Evolutionary conservation across 2,888 invertebrate species (phyloP).

Genomic region (Rotaria magnacalcarata): DNA sequence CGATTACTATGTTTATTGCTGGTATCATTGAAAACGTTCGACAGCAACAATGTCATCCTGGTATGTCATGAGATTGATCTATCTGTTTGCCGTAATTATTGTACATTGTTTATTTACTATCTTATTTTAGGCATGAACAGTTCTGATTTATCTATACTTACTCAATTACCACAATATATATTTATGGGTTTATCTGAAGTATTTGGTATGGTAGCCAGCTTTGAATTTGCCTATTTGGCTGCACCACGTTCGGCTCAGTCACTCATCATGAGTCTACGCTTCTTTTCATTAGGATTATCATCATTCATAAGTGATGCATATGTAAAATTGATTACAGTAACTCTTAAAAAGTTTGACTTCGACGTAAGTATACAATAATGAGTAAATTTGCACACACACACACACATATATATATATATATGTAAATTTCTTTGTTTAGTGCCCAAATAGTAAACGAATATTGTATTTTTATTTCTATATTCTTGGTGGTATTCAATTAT

Average conservation of each 20-base stretch:
- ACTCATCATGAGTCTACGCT: conserved; percentile 62
- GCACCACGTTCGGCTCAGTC: conserved; percentile 61
- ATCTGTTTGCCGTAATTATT: neutral
- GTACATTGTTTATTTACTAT: neutral
- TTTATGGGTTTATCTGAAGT: conserved; percentile 62
- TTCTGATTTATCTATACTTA: conserved; percentile 60
- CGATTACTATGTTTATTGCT: conserved; percentile 36
- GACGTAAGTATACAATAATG: neutral
- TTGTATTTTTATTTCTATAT: neutral
- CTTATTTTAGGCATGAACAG: conserved; percentile 50
- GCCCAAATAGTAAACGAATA: neutral
- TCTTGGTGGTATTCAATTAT: neutral
- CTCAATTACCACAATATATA: conserved; percentile 62
- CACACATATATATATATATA: neutral
- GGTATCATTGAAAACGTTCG: neutral
- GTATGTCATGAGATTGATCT: neutral
- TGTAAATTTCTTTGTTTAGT: neutral
- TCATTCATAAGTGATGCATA: conserved; percentile 58
- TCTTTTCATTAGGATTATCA: conserved; percentile 60
- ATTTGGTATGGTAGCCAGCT: conserved; percentile 62
- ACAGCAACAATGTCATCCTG: neutral
- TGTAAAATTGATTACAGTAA: neutral
- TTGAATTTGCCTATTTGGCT: conserved; percentile 61
- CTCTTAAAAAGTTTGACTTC: neutral
- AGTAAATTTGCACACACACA: too few species aligned